phyloP scores from a whole-genome alignment of 2,888 invertebrate species.

The Cephus rjabovi region DNA sequence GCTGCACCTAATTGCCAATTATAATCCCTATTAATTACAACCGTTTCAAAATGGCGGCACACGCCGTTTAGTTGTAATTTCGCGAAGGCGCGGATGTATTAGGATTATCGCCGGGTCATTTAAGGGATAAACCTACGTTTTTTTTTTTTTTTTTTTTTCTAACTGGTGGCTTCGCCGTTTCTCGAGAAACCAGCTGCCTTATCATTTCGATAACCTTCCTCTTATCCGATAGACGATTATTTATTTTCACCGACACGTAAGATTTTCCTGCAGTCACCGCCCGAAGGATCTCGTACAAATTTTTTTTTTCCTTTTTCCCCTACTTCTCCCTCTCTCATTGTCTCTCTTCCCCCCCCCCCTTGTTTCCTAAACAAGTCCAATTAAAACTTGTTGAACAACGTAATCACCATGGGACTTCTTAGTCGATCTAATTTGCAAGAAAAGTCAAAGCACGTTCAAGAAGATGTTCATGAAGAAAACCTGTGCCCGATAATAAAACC shows the following conservation, averaged over 20 bases:
- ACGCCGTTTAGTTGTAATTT: slow-evolving; percentile 22
- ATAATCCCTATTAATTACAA: slow-evolving; percentile 62
- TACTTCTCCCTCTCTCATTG: background rate
- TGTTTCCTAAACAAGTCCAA: background rate
- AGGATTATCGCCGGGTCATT: background rate
- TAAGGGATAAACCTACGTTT: background rate
- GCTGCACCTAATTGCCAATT: slow-evolving; percentile 58
- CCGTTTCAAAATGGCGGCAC: slow-evolving; percentile 31
- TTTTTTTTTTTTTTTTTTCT: background rate
- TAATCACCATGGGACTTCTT: background rate
- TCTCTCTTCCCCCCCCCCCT: too few relatives aligned
- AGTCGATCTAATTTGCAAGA: background rate
- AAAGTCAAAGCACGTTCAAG: background rate
- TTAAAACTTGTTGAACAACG: background rate
- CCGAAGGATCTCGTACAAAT: background rate
- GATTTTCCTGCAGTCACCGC: background rate
- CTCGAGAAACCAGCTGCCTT: background rate
- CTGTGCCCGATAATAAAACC: background rate
- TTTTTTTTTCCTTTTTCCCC: background rate
- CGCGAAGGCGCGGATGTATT: background rate
- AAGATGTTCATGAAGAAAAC: background rate
- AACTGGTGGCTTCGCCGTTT: background rate
- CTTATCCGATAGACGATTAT: slow-evolving; percentile 26
- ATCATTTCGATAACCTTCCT: slow-evolving; percentile 19
- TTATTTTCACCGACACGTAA: background rate